These are phyloP conservation scores for Periplaneta americana DNA, from an alignment of 1,140 invertebrate genomes.

Conservation along the genomic window DNA sequence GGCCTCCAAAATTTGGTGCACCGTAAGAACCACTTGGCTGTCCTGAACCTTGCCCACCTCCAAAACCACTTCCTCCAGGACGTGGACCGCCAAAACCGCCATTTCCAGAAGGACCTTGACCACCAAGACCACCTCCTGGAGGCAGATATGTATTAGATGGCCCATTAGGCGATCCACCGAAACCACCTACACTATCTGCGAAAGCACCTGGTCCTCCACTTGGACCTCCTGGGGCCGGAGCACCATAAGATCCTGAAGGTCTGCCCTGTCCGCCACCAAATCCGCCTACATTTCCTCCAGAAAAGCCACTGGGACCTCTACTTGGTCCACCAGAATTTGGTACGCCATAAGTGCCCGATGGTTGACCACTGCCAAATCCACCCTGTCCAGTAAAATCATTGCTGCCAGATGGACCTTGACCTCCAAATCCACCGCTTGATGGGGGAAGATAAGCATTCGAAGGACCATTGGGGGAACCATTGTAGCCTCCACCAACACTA, in stretches of 20 bases:
- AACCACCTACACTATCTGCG: neutral
- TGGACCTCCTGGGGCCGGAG: neutral
- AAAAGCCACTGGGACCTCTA: neutral
- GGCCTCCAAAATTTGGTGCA: too few species aligned
- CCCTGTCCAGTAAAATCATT: neutral
- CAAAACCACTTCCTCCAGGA: neutral
- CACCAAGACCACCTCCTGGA: neutral
- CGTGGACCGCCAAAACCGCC: neutral
- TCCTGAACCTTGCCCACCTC: too few species aligned
- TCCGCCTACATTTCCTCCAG: neutral
- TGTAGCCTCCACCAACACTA: conserved; percentile 33
- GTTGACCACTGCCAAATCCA: neutral
- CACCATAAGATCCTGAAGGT: neutral
- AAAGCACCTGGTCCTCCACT: neutral
- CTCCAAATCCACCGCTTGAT: neutral
- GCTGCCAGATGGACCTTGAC: neutral
- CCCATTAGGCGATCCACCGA: neutral
- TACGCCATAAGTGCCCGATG: neutral
- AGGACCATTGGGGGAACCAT: conserved; percentile 30
- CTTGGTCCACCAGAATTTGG: neutral
- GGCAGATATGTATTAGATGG: neutral
- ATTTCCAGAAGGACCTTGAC: neutral
- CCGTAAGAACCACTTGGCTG: too few species aligned
- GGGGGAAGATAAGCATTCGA: neutral
- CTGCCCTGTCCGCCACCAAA: neutral